Evolutionary conservation across 2,888 invertebrate species (phyloP).

Genomic region (Mycogona germanica): DNA sequence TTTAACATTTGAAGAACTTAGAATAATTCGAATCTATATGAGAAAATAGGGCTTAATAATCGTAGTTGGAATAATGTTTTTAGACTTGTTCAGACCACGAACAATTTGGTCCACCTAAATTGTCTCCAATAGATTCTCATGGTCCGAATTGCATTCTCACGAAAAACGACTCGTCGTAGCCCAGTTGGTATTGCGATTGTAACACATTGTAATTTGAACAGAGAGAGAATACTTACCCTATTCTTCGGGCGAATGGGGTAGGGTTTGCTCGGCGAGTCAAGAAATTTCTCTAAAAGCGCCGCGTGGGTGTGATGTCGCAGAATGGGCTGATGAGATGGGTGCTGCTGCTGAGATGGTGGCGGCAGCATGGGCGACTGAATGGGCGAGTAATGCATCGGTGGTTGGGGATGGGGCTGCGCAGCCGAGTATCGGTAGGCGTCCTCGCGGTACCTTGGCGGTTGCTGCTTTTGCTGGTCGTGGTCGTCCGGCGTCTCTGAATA

Average conservation of each 20-base stretch:
- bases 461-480: too few species aligned
- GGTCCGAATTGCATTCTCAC: too few species aligned
- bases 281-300: slow-evolving; percentile 8
- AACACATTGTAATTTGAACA: neutral
- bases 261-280: slow-evolving; percentile 23
- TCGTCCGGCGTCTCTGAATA: slow-evolving; percentile 9
- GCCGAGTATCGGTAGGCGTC: slow-evolving; percentile 8
- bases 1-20: too few species aligned
- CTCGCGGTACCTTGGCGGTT: slow-evolving; percentile 9
- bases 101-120: too few species aligned
- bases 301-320: slow-evolving; percentile 9
- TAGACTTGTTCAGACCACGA: too few species aligned
- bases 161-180: too few species aligned
- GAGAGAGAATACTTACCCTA: slow-evolving; percentile 24
- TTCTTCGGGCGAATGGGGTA: slow-evolving; percentile 26
- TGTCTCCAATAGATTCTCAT: too few species aligned
- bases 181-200: neutral
- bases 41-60: too few species aligned
- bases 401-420: neutral
- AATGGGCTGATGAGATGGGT: neutral
- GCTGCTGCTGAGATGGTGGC: neutral
- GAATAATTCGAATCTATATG: too few species aligned
- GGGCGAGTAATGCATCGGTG: neutral
- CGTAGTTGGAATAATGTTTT: too few species aligned
- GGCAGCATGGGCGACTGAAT: neutral